Base-by-base conservation (phyloP, 2,113 vertebrate genomes). In the Gasterosteus aculeatus region DNA sequence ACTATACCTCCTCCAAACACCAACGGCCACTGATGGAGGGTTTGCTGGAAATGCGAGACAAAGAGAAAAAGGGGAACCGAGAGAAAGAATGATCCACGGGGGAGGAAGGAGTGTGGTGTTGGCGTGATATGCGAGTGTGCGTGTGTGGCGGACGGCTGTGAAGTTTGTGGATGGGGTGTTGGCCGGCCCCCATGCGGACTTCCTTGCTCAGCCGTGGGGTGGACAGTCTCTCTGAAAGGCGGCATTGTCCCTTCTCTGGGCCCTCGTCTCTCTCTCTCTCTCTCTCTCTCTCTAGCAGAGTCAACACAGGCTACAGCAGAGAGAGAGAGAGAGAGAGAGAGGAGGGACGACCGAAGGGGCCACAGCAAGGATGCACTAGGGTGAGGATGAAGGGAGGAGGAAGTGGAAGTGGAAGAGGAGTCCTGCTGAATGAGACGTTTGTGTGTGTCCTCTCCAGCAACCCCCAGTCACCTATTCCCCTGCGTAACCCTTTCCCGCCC, bases 131-230 rank as follows among this genome's bases (percentile, higher is more conserved):
- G 78, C 15, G 5, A 49, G 72, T 72, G 47, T 83, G 67, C 78
- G 75, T 69, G 67, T 72, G 42, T 80, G 87, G 83, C 72, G 77
- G 86, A 81, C 67, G 77, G 78, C 87, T 91, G 92, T 92, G 90
- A 94, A 93, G 93, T 93, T 92, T 93, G 87, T 84, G 91, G 69
- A 91, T 88, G 80, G 88, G 88, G 91, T 93, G 91, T 93, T 87
- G 89, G 80, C 90, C 73, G 83, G 89, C 90, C 89, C 86, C 89
- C 88, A 91, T 90, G 89, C 78, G 89, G 93, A 91, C 89, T 92
- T 93, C 91, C 88, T 89, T 54, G 85, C 92, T 85, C 78, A 49
- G 83, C 85, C 58, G 54, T 85, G 89, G 89, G 90, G 89, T 92
- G 84, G 84, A 86, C 81, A 67, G 78, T 63, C 81, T 87, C 81